Evolutionary conservation across 2,113 vertebrate genomes (phyloP).

Genomic region (Montifringilla adamsi): DNA sequence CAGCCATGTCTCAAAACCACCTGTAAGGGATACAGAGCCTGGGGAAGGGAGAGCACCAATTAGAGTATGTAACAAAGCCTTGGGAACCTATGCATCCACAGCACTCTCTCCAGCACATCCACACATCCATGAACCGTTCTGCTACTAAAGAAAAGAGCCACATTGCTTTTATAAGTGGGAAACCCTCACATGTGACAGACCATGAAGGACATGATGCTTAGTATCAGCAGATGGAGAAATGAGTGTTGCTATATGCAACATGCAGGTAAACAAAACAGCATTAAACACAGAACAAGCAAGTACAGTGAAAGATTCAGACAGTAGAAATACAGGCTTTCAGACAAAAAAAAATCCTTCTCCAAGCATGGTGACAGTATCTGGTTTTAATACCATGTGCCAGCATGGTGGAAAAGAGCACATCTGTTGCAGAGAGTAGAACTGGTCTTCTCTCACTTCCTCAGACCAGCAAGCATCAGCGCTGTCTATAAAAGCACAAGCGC

Average conservation of each 20-base stretch:
- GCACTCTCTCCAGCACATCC: background rate
- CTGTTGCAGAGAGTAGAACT: background rate
- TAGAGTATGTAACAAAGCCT: background rate
- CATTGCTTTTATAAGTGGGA: background rate
- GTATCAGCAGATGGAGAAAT: background rate
- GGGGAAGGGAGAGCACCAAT: background rate
- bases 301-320: background rate
- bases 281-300: background rate
- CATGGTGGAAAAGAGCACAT: background rate
- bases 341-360: background rate
- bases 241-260: background rate
- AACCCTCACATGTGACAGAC: background rate
- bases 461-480: background rate
- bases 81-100: background rate
- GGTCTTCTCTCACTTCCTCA: background rate
- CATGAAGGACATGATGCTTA: background rate
- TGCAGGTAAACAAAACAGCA: background rate
- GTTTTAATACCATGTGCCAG: background rate
- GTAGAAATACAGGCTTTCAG: background rate
- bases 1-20: background rate
- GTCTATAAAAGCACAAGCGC: background rate
- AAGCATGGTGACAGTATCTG: background rate
- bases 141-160: background rate
- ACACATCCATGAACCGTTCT: background rate
- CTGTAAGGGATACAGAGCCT: background rate